Conservation (phyloP, 2,888 invertebrate species). For the Eumacrocentrus americanus region DNA sequence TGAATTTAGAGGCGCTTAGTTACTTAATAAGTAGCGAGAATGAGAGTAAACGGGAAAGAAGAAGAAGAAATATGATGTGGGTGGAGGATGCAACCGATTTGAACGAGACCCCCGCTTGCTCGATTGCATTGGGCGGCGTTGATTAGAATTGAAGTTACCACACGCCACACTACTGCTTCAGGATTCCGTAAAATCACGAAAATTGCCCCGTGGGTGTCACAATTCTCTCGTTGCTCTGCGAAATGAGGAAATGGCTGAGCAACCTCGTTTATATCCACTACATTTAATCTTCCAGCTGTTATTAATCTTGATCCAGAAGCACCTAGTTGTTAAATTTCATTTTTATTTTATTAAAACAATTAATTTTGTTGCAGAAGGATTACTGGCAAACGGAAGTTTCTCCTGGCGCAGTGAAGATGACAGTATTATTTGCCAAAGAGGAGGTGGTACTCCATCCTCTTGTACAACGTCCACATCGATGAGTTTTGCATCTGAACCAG, state of each 20-base stretch:
- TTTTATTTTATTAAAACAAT: background rate
- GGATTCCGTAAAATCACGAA: constrained; percentile 59
- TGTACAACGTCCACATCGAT: constrained; percentile 72
- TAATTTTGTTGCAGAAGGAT: constrained; percentile 64
- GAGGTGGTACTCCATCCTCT: constrained; percentile 64
- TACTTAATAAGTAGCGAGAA: constrained; percentile 32
- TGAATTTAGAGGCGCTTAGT: constrained; percentile 24
- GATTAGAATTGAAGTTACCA: constrained; percentile 32
- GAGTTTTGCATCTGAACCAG: constrained; percentile 70
- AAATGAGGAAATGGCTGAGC: constrained; percentile 58
- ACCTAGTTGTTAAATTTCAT: too few species aligned
- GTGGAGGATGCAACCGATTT: constrained; percentile 58
- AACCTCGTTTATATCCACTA: too few species aligned
- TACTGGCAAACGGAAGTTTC: constrained; percentile 72
- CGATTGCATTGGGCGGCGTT: constrained; percentile 40
- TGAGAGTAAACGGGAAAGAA: constrained; percentile 33
- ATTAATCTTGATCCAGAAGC: too few species aligned
- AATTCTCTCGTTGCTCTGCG: constrained; percentile 34
- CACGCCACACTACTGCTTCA: constrained; percentile 25
- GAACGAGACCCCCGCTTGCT: constrained; percentile 34
- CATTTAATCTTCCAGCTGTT: too few species aligned
- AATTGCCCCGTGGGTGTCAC: constrained; percentile 59
- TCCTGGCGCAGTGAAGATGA: constrained; percentile 72
- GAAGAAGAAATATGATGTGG: constrained; percentile 41
- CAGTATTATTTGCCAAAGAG: constrained; percentile 62